Evolutionary conservation across 2,113 vertebrate species (phyloP).

Genomic region (Cryptotis parvus): DNA sequence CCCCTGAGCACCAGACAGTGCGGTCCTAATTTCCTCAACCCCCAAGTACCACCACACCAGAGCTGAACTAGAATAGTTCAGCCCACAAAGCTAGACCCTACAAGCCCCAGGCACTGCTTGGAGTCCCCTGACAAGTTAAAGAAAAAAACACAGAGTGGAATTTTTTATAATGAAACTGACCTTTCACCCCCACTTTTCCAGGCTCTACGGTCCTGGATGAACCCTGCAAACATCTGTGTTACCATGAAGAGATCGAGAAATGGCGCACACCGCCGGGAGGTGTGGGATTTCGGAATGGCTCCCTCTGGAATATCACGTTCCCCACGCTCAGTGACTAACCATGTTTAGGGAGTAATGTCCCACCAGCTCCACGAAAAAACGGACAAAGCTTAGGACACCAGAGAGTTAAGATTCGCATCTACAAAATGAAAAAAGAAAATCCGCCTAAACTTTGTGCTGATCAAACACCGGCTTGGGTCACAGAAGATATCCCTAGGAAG

Average conservation of each 20-base stretch:
- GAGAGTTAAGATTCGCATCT: conserved; percentile 86
- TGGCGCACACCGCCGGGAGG: conserved; percentile 93
- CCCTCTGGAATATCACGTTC: conserved; percentile 92
- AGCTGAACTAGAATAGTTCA: too few relatives aligned
- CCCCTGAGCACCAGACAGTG: too few relatives aligned
- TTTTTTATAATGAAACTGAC: conserved; percentile 82
- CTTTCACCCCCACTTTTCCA: conserved; percentile 92
- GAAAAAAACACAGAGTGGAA: not conserved
- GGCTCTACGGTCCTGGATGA: conserved; percentile 98
- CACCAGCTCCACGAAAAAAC: conserved; percentile 96
- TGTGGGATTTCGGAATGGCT: conserved; percentile 95
- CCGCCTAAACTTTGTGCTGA: not conserved
- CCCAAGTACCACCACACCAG: too few relatives aligned
- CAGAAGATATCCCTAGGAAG: not conserved
- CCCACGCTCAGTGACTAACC: conserved; percentile 89
- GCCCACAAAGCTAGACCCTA: too few relatives aligned
- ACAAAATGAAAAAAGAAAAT: not conserved
- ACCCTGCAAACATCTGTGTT: conserved; percentile 98
- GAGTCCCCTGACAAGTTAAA: too few relatives aligned
- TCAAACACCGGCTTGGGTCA: not conserved
- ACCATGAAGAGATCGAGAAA: conserved; percentile 99
- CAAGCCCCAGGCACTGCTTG: too few relatives aligned
- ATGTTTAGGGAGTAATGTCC: conserved; percentile 97
- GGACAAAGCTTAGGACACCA: conserved; percentile 97
- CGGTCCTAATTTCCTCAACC: too few relatives aligned